Evolutionary conservation across 2,113 vertebrate genomes (phyloP).

Genomic region (Emydura subglobosa): DNA sequence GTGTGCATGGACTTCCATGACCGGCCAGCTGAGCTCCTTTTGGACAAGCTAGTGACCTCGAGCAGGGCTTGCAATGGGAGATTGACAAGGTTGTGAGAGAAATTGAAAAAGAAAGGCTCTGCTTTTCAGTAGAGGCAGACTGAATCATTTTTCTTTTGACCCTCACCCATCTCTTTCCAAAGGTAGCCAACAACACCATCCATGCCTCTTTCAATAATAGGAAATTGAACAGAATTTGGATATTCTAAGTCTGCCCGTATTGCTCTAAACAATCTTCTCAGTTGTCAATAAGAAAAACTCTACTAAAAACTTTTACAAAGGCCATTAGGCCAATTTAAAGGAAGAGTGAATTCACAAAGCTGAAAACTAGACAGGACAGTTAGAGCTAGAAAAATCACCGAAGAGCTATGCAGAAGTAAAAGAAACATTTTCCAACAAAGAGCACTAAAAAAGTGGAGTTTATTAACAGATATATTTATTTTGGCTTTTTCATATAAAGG

Average conservation of each 20-base stretch:
- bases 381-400: conserved; percentile 25
- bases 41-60: neutral
- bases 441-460: conserved; percentile 20
- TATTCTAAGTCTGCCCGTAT: neutral
- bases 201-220: neutral
- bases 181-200: neutral
- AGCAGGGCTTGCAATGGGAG: neutral
- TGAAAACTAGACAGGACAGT: neutral
- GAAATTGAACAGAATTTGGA: neutral
- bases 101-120: neutral
- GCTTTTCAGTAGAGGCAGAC: neutral
- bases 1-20: neutral
- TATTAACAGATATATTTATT: neutral
- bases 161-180: neutral
- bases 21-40: neutral
- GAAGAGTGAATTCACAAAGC: neutral
- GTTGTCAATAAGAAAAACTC: neutral
- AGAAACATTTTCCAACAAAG: neutral
- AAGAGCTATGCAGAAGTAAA: neutral
- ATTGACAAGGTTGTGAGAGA: neutral
- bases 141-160: neutral
- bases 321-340: neutral
- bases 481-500: neutral
- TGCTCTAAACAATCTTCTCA: neutral
- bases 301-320: neutral